Conservation (phyloP, 2,888 invertebrate species). For the Willowsia nigromaculata region DNA sequence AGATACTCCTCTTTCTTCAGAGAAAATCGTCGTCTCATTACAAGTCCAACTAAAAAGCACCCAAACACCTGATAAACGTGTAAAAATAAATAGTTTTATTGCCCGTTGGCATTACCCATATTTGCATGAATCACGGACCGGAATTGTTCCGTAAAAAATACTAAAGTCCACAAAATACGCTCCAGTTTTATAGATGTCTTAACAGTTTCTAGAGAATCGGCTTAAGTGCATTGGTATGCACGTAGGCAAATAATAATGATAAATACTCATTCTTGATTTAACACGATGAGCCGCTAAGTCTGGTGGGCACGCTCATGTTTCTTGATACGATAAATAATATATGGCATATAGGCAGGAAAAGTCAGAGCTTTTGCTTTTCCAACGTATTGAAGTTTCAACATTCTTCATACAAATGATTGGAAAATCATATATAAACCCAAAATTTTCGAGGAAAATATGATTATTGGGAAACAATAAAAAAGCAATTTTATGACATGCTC, state of each 20-base stretch:
- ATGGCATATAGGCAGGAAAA: too few species aligned
- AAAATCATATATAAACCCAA: neutral
- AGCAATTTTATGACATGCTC: slow-evolving; percentile 38
- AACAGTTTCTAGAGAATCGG: slow-evolving; percentile 29
- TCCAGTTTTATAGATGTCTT: slow-evolving; percentile 16
- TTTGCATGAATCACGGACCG: slow-evolving; percentile 35
- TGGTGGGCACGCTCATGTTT: neutral
- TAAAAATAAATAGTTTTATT: slow-evolving; percentile 23
- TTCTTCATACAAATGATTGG: neutral
- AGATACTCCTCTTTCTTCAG: neutral
- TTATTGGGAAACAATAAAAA: slow-evolving; percentile 45
- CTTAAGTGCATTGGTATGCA: neutral
- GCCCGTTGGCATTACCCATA: slow-evolving; percentile 51
- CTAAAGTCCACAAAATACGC: neutral
- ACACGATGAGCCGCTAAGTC: slow-evolving; percentile 41
- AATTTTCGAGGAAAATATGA: slow-evolving; percentile 35
- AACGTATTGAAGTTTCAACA: too few species aligned
- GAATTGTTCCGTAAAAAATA: slow-evolving; percentile 30
- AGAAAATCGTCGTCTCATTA: slow-evolving; percentile 29
- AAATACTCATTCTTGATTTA: neutral
- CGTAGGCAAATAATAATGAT: neutral
- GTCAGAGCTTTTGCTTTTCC: too few species aligned
- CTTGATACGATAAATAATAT: neutral
- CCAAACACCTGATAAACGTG: neutral
- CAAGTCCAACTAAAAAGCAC: neutral